Percentiles rank a stretch among this genome's conserved stretches.
phyloP scores from a whole-genome alignment of 2,888 invertebrate species.

The Osmoderma eremita region DNA sequence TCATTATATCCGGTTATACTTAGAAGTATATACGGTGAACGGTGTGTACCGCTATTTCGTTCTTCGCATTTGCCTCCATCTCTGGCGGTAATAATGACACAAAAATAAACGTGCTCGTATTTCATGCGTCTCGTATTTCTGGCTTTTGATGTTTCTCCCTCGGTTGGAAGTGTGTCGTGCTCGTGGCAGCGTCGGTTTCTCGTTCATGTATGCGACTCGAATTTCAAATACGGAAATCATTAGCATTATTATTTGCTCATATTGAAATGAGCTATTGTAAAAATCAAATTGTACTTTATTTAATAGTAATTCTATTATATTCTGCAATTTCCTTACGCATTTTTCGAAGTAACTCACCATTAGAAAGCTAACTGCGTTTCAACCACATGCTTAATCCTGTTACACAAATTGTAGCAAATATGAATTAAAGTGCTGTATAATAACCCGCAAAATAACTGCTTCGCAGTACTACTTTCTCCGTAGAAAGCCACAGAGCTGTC shows the following conservation, averaged over 20 bases:
- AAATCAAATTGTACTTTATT: too few relatives aligned
- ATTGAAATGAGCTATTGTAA: background rate
- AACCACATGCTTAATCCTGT: too few relatives aligned
- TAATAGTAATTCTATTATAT: too few relatives aligned
- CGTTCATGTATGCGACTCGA: background rate
- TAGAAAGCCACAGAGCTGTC: too few relatives aligned
- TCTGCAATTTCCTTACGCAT: background rate
- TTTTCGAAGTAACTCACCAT: too few relatives aligned
- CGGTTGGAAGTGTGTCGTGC: background rate
- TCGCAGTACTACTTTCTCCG: too few relatives aligned
- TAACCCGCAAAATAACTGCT: too few relatives aligned
- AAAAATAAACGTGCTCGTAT: conserved; percentile 40
- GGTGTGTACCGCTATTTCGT: conserved; percentile 25
- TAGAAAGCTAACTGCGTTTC: too few relatives aligned
- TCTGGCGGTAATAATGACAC: conserved; percentile 30
- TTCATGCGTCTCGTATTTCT: conserved; percentile 35
- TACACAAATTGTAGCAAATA: too few relatives aligned
- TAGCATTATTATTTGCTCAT: background rate
- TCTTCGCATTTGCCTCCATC: conserved; percentile 33
- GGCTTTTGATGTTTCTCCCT: conserved; percentile 32
- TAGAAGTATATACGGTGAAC: conserved; percentile 22
- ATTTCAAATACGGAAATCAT: conserved; percentile 23
- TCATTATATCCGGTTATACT: conserved; percentile 40
- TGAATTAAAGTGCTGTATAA: too few relatives aligned
- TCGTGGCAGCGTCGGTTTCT: conserved; percentile 8